A percentile compares a stretch with the other conserved stretches of the same genome.
These are phyloP conservation scores for Drosophila paulistorum DNA, from an alignment of 1,140 invertebrate species.

Conservation along the genomic window DNA sequence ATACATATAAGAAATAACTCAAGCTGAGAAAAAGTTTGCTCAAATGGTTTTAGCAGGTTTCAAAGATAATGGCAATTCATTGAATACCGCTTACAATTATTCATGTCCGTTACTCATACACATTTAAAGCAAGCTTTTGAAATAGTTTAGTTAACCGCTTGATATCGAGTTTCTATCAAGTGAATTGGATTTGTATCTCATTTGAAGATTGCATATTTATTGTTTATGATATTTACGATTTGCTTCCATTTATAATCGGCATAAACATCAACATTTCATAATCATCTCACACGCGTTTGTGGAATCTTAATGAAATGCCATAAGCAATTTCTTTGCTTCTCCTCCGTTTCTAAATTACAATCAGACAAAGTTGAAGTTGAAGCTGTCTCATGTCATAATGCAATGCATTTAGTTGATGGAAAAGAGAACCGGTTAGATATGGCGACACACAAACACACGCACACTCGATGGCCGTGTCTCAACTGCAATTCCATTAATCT, in stretches of 20 bases:
- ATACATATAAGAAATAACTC: no score
- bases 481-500: constrained; percentile 5
- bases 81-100: no score
- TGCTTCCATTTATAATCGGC: constrained; percentile 9
- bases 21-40: no score
- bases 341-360: constrained; percentile 43
- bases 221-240: not conserved
- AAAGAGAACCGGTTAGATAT: constrained; percentile 5
- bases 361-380: constrained; percentile 23
- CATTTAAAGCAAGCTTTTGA: not conserved
- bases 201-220: not conserved
- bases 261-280: constrained; percentile 19
- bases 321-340: constrained; percentile 54
- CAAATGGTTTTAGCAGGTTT: no score
- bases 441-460: not conserved
- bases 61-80: no score
- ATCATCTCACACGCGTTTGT: constrained; percentile 11
- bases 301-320: constrained; percentile 44
- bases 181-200: not conserved
- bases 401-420: constrained; percentile 35
- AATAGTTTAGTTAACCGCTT: not conserved
- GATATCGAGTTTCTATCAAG: not conserved
- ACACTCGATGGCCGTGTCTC: not conserved
- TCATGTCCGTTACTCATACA: not conserved
- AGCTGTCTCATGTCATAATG: constrained; percentile 45